A percentile compares a stretch with the other conserved stretches of the same genome.
Conservation (phyloP, 2,797 vertebrate species). For the Lacerta agilis region DNA sequence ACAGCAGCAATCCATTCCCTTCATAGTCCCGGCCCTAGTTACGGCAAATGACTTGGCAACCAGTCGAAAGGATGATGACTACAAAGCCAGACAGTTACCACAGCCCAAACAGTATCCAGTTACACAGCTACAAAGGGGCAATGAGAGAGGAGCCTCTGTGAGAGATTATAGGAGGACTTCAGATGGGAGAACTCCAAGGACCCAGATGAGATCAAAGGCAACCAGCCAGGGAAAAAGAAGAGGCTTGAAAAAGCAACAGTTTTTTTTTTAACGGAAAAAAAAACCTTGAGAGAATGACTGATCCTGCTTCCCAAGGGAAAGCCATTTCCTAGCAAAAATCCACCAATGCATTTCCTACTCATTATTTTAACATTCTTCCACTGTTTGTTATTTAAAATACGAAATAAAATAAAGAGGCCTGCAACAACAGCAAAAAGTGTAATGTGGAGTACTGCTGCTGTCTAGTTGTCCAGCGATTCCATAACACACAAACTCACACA, state of each 20-base stretch:
- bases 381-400: background rate
- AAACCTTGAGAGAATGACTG: constrained; percentile 3
- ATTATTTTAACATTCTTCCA: background rate
- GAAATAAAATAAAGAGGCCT: background rate
- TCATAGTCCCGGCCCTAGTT: constrained; percentile 60
- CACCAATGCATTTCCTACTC: background rate
- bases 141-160: background rate
- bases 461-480: background rate
- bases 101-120: constrained; percentile 44
- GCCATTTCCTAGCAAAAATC: background rate
- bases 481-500: background rate
- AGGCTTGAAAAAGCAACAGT: background rate
- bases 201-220: constrained; percentile 33
- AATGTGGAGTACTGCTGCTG: background rate
- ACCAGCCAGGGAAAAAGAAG: constrained; percentile 3
- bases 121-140: constrained; percentile 36
- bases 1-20: constrained; percentile 61
- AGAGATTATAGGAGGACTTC: constrained; percentile 17
- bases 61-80: constrained; percentile 59
- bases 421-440: too few relatives aligned
- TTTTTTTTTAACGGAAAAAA: background rate
- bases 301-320: constrained; percentile 28
- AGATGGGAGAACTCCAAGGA: constrained; percentile 16
- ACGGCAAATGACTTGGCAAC: constrained; percentile 66
- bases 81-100: constrained; percentile 47